A percentile compares a stretch with the other conserved stretches of the same genome.
These are phyloP conservation scores for Urocitellus parryii DNA, from an alignment of 2,113 vertebrate species.

Conservation along the genomic window DNA sequence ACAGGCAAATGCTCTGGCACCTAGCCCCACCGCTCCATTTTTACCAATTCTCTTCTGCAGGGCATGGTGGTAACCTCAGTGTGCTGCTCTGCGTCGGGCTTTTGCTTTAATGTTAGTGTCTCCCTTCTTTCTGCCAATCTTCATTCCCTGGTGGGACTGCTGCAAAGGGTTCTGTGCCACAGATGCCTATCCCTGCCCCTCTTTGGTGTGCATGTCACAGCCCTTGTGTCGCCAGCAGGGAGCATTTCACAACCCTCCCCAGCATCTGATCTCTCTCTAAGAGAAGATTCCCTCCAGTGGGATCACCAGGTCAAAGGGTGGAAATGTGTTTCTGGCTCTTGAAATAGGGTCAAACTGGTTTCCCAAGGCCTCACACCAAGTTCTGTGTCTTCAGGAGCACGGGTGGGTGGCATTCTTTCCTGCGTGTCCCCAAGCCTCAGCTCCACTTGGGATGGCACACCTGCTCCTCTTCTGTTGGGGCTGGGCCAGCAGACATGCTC, in stretches of 20 bases:
- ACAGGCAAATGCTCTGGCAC: not conserved
- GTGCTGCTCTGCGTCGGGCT: not conserved
- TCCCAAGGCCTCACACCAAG: constrained; percentile 81
- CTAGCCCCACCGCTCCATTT: rapidly evolving
- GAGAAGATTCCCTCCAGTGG: constrained; percentile 55
- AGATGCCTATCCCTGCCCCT: not conserved
- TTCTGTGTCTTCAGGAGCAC: constrained; percentile 79
- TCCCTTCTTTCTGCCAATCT: not conserved
- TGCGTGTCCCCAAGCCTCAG: constrained; percentile 78
- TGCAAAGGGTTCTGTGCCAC: not conserved
- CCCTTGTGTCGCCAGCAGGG: not conserved
- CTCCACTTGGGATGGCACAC: constrained; percentile 75
- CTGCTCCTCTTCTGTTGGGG: constrained; percentile 79
- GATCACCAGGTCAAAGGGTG: constrained; percentile 66
- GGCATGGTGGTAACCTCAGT: not conserved
- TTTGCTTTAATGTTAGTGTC: not conserved
- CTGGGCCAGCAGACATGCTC: constrained; percentile 76
- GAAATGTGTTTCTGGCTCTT: constrained; percentile 75
- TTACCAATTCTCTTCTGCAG: not conserved
- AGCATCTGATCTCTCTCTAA: constrained; percentile 43
- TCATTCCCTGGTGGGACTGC: not conserved
- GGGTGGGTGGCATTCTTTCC: constrained; percentile 74
- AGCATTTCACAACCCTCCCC: constrained; percentile 18
- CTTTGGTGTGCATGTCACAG: not conserved
- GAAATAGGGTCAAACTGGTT: constrained; percentile 75